phyloP scores from a whole-genome alignment of 2,797 vertebrate genomes.

The Emys orbicularis region DNA sequence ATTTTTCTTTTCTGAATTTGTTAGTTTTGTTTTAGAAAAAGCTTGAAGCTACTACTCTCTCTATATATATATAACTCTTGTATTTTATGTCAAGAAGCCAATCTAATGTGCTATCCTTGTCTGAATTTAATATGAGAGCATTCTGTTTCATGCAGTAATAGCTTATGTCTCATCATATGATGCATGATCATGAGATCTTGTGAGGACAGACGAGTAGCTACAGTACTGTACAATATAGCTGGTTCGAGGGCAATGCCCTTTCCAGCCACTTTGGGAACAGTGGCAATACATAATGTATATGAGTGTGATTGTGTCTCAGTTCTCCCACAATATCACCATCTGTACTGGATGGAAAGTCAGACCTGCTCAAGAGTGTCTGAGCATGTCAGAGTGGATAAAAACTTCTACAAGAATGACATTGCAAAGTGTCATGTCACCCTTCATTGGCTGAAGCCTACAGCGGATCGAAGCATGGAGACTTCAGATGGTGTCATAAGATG shows the following conservation, averaged over 20 bases:
- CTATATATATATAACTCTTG: not conserved
- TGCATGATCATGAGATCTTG: fast-evolving
- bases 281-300: not conserved
- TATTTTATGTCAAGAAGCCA: not conserved
- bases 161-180: fast-evolving
- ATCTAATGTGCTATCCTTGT: not conserved
- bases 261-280: fast-evolving
- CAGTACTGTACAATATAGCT: fast-evolving
- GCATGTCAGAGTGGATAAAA: fast-evolving
- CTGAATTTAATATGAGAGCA: not conserved
- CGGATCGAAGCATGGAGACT: not conserved
- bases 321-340: fast-evolving
- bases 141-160: not conserved
- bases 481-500: not conserved
- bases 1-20: not conserved
- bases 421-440: fast-evolving
- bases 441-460: not conserved
- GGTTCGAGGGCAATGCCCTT: fast-evolving
- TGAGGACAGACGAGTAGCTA: not conserved
- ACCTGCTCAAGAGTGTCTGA: not conserved
- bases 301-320: fast-evolving
- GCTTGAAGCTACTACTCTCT: not conserved
- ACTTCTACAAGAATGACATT: fast-evolving
- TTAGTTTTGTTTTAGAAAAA: not conserved
- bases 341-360: fast-evolving